A percentile compares a stretch with the other conserved stretches of the same genome.
phyloP scores from a whole-genome alignment of 2,888 invertebrate species.

The Pogonocherus hispidulus region DNA sequence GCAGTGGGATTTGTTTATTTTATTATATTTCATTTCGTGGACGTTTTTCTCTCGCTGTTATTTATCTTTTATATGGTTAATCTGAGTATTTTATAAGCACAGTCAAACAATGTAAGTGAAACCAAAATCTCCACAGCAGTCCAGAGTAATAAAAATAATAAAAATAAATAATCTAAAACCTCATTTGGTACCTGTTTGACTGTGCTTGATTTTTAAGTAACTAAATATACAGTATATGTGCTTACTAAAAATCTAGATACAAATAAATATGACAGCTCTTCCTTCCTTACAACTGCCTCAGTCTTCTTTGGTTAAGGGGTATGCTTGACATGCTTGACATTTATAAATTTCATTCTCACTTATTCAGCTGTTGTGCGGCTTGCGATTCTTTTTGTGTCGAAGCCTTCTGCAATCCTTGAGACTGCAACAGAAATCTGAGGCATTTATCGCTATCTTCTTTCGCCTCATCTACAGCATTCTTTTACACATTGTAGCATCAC shows the following conservation, averaged over 20 bases:
- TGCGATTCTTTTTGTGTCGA: constrained; percentile 56
- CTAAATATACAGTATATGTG: constrained; percentile 32
- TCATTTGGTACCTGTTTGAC: constrained; percentile 21
- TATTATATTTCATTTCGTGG: no score
- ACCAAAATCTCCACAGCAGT: constrained; percentile 21
- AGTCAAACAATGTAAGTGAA: constrained; percentile 40
- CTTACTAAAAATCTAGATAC: constrained; percentile 30
- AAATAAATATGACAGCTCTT: constrained; percentile 63
- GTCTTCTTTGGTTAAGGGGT: constrained; percentile 74
- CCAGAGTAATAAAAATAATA: constrained; percentile 45
- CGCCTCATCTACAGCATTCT: constrained; percentile 68
- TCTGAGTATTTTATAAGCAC: constrained; percentile 41
- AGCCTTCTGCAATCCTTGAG: constrained; percentile 62
- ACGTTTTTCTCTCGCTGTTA: no score
- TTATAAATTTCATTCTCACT: constrained; percentile 10
- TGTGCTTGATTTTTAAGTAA: constrained; percentile 21
- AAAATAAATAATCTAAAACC: constrained; percentile 47
- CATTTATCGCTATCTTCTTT: constrained; percentile 69
- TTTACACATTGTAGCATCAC: constrained; percentile 80
- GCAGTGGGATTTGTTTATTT: no score
- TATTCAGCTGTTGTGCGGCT: constrained; percentile 37
- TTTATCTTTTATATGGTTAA: no score
- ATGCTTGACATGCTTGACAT: constrained; percentile 62
- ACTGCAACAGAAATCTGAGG: constrained; percentile 64
- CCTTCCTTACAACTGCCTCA: constrained; percentile 66